Conservation (phyloP, 1,140 invertebrate genomes). For the Megathymus violae region DNA sequence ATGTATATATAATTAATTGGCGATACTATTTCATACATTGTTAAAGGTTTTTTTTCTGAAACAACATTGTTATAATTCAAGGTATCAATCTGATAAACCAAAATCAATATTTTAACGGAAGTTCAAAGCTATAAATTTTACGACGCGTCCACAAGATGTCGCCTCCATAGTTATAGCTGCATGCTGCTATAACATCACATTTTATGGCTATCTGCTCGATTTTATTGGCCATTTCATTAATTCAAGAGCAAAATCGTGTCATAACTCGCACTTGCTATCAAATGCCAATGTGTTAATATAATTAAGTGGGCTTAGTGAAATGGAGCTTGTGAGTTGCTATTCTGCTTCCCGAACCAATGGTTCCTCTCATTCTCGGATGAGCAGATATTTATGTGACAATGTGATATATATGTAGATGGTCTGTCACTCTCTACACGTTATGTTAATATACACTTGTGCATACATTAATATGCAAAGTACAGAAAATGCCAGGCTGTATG, state of each 20-base stretch:
- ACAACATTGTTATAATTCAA: too few species aligned
- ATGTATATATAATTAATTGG: too few species aligned
- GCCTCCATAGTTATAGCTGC: conserved; percentile 34
- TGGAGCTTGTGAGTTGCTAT: not conserved
- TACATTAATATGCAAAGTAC: too few species aligned
- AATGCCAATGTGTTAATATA: conserved; percentile 7
- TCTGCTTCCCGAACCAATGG: too few species aligned
- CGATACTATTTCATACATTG: too few species aligned
- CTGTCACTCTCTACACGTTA: too few species aligned
- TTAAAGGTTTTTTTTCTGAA: too few species aligned
- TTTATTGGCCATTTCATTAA: conserved; percentile 40
- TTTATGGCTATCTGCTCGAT: conserved; percentile 39
- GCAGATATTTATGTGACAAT: too few species aligned
- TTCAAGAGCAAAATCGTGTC: conserved; percentile 34
- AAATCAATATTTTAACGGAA: conserved; percentile 11
- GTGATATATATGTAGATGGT: too few species aligned
- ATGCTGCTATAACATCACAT: conserved; percentile 40
- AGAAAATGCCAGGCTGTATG: too few species aligned
- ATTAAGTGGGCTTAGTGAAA: conserved; percentile 1
- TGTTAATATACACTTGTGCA: too few species aligned
- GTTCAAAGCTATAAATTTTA: conserved; percentile 18
- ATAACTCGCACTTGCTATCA: conserved; percentile 11
- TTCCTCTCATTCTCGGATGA: too few species aligned
- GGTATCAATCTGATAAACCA: not conserved
- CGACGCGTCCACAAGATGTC: conserved; percentile 39